Percentiles rank a stretch among this genome's conserved stretches.
Conservation (phyloP, 2,888 invertebrate genomes). For the Aplocera efformata region DNA sequence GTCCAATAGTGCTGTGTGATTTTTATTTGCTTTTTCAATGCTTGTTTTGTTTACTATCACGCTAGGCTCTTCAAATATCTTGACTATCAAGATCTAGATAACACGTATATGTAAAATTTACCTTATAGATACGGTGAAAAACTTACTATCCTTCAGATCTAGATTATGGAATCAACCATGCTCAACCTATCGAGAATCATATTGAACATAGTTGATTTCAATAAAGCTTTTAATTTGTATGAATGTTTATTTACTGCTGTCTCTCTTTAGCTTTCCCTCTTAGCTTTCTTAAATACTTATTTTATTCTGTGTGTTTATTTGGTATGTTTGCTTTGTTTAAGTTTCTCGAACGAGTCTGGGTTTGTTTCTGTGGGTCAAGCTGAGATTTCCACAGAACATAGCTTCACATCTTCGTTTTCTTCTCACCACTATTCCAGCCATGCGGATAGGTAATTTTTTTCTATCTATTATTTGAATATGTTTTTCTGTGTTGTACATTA, state of each 20-base stretch:
- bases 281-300: slow-evolving; percentile 9
- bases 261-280: slow-evolving; percentile 2
- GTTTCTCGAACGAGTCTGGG: slow-evolving; percentile 78
- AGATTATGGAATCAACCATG: too few species aligned
- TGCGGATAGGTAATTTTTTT: slow-evolving; percentile 61
- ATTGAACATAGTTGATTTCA: too few species aligned
- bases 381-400: slow-evolving; percentile 69
- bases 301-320: slow-evolving; percentile 17
- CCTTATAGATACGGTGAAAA: too few species aligned
- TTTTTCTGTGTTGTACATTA: slow-evolving; percentile 19
- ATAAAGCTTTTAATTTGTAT: too few species aligned
- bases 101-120: too few species aligned
- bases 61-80: too few species aligned
- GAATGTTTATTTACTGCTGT: background rate
- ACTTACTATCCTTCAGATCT: too few species aligned
- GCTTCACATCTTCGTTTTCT: slow-evolving; percentile 68
- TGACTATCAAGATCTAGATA: too few species aligned
- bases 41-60: slow-evolving; percentile 5
- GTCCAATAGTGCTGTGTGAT: slow-evolving; percentile 36
- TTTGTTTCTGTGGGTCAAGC: slow-evolving; percentile 76
- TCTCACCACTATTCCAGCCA: slow-evolving; percentile 72
- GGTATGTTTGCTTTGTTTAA: slow-evolving; percentile 35
- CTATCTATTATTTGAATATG: slow-evolving; percentile 19
- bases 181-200: too few species aligned
- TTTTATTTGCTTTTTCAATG: slow-evolving; percentile 24